phyloP scores from a whole-genome alignment of 2,113 vertebrate species.

The Ailuropoda melanoleuca region DNA sequence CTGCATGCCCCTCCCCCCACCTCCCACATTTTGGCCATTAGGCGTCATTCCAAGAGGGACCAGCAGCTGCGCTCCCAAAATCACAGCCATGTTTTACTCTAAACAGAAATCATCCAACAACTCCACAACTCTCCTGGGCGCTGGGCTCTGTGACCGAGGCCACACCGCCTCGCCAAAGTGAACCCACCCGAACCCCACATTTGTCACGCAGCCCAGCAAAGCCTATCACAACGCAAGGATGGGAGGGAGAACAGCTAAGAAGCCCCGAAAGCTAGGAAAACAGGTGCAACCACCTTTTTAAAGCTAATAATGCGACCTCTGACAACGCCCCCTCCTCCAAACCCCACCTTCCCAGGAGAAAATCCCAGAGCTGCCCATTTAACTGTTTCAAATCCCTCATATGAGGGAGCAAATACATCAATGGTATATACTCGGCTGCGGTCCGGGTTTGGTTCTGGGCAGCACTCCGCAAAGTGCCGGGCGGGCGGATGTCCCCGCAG shows the following conservation, averaged over 20 bases:
- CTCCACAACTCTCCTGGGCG: slow-evolving; percentile 62
- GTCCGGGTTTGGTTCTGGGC: neutral
- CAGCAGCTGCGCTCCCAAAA: neutral
- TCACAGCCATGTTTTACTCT: slow-evolving; percentile 45
- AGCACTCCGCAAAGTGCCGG: slow-evolving; percentile 47
- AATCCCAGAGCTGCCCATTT: slow-evolving; percentile 2
- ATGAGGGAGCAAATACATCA: neutral
- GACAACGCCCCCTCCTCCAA: neutral
- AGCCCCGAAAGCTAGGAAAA: neutral
- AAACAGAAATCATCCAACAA: slow-evolving; percentile 20
- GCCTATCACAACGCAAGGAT: neutral
- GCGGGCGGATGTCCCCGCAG: neutral
- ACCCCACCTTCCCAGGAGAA: neutral
- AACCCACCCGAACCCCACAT: neutral
- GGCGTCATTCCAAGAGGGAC: neutral
- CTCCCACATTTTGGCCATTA: neutral
- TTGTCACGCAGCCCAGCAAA: neutral
- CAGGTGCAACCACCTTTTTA: neutral
- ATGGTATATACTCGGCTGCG: neutral
- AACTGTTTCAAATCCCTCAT: neutral
- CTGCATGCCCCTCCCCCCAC: neutral
- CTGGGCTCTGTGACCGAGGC: neutral
- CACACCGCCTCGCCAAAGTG: slow-evolving; percentile 25
- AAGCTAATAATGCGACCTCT: neutral
- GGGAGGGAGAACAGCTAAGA: neutral